These are phyloP conservation scores for Tetrax tetrax DNA, from an alignment of 2,113 vertebrate species.

Conservation along the genomic window DNA sequence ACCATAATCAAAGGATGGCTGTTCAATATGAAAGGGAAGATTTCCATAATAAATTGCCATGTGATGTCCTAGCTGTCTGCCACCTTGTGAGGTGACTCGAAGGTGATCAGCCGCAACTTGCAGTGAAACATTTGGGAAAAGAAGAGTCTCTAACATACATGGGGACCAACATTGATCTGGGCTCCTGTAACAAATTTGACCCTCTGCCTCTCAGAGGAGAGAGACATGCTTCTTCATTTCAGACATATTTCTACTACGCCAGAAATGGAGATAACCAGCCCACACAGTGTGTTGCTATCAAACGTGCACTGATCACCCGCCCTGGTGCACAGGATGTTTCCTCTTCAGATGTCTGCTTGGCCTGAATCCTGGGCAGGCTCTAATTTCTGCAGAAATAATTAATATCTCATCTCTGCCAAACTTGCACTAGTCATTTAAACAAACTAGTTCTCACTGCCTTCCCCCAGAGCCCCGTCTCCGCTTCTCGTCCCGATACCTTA, in stretches of 20 bases:
- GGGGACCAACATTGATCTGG: neutral
- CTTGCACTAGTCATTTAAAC: slow-evolving; percentile 49
- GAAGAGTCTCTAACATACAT: neutral
- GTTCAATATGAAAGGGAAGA: neutral
- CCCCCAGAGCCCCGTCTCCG: neutral
- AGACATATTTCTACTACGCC: neutral
- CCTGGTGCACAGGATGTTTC: slow-evolving; percentile 53
- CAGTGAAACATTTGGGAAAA: neutral
- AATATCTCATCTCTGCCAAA: slow-evolving; percentile 17
- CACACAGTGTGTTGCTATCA: slow-evolving; percentile 19
- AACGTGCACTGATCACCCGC: neutral
- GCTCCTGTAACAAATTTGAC: neutral
- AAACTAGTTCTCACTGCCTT: slow-evolving; percentile 22
- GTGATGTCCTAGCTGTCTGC: neutral
- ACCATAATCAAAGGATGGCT: neutral
- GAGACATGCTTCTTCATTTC: neutral
- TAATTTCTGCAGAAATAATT: slow-evolving; percentile 63
- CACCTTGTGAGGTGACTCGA: neutral
- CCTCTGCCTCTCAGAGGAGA: neutral
- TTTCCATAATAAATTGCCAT: neutral
- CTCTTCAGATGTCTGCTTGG: slow-evolving; percentile 45
- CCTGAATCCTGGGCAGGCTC: neutral
- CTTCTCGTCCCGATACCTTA: slow-evolving; percentile 39
- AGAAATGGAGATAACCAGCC: neutral
- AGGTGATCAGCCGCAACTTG: neutral